Conservation (phyloP, 2,888 invertebrate species). For the Cetonia aurata region DNA sequence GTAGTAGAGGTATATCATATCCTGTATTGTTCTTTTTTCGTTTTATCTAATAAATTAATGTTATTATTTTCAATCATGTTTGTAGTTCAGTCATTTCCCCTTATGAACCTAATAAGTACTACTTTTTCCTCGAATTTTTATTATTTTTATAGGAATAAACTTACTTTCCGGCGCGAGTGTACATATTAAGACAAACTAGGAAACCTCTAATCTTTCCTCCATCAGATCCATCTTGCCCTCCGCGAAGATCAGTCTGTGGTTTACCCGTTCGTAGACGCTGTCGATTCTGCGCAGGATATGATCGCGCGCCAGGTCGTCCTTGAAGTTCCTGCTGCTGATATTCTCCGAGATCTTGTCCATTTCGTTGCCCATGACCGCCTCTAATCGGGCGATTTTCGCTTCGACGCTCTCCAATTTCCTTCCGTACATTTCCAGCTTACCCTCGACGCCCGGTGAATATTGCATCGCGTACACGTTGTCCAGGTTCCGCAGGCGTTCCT, state of each 20-base stretch:
- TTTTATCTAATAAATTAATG: no score
- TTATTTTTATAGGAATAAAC: no score
- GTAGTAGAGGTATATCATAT: no score
- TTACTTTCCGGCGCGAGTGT: no score
- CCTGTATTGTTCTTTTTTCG: no score
- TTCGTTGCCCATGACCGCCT: conserved; percentile 61
- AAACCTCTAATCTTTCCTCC: conserved; percentile 63
- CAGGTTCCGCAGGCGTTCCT: conserved; percentile 63
- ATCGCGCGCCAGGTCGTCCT: conserved; percentile 64
- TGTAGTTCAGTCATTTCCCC: no score
- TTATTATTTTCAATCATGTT: no score
- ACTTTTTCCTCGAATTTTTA: no score
- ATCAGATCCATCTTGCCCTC: conserved; percentile 63
- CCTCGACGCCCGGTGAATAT: conserved; percentile 61
- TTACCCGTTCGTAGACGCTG: conserved; percentile 64
- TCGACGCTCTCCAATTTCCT: conserved; percentile 65
- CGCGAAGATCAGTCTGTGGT: conserved; percentile 62
- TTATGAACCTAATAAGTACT: no score
- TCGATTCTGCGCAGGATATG: conserved; percentile 65
- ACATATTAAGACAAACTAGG: neutral
- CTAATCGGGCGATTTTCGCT: conserved; percentile 54
- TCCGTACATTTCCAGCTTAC: conserved; percentile 65
- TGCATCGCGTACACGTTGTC: conserved; percentile 63
- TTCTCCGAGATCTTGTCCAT: conserved; percentile 64
- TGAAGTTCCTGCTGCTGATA: conserved; percentile 64